Percentiles rank a stretch among this genome's conserved stretches.
phyloP scores from a whole-genome alignment of 2,888 invertebrate species.

The Tipula unca region DNA sequence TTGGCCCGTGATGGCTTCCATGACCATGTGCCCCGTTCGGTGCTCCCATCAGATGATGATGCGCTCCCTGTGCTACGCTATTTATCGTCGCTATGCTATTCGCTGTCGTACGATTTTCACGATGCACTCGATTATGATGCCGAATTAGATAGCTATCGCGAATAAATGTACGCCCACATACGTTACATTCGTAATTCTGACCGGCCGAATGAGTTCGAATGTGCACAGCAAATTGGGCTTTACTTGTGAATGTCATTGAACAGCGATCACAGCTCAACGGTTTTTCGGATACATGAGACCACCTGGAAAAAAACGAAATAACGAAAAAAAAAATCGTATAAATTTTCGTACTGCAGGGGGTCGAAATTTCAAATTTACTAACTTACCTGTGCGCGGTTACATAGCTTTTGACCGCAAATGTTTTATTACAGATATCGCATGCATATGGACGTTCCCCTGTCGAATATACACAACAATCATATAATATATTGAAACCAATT shows the following conservation, averaged over 20 bases:
- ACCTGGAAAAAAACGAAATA: slow-evolving; percentile 39
- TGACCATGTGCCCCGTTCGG: not conserved
- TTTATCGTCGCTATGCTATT: slow-evolving; percentile 47
- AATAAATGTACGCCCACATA: slow-evolving; percentile 65
- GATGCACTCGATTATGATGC: slow-evolving; percentile 68
- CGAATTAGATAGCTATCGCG: slow-evolving; percentile 68
- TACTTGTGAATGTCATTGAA: slow-evolving; percentile 64
- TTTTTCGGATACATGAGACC: slow-evolving; percentile 71
- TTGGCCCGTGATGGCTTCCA: not conserved
- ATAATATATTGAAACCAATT: not conserved
- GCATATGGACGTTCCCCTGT: slow-evolving; percentile 68
- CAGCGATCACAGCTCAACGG: slow-evolving; percentile 64
- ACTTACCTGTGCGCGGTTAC: slow-evolving; percentile 62
- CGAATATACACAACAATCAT: slow-evolving; percentile 27
- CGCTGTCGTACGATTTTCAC: slow-evolving; percentile 51
- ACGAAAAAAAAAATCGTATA: not conserved
- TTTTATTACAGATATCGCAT: slow-evolving; percentile 71
- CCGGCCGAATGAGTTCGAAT: slow-evolving; percentile 63
- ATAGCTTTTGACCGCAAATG: slow-evolving; percentile 73
- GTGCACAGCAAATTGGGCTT: slow-evolving; percentile 66
- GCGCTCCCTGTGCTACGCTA: slow-evolving; percentile 41
- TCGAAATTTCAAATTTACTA: not conserved
- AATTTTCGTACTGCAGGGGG: not conserved
- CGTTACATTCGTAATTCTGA: slow-evolving; percentile 63
- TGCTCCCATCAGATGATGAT: not conserved